Conservation (phyloP, 1,140 invertebrate species). For the Adelges cooleyi region DNA sequence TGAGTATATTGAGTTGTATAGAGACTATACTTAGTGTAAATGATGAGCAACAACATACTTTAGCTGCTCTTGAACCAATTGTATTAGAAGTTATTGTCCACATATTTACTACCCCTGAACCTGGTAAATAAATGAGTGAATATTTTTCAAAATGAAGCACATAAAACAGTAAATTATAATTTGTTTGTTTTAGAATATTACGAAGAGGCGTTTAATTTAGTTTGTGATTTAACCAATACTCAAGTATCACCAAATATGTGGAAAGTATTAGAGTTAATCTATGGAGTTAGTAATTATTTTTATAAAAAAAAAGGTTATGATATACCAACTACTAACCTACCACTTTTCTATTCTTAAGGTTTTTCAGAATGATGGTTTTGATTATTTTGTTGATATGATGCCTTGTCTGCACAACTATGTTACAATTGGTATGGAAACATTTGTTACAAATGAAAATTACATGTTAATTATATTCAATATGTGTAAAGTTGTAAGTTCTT, state of each 20-base stretch:
- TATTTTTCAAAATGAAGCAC: not conserved
- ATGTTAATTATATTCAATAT: slow-evolving; percentile 89
- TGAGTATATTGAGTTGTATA: slow-evolving; percentile 93
- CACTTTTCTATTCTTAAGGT: slow-evolving; percentile 43
- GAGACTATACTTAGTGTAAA: slow-evolving; percentile 89
- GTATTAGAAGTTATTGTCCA: slow-evolving; percentile 69
- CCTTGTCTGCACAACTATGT: slow-evolving; percentile 95
- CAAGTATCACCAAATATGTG: slow-evolving; percentile 88
- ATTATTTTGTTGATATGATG: slow-evolving; percentile 99
- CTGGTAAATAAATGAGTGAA: not conserved
- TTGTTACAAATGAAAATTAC: slow-evolving; percentile 80
- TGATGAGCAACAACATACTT: slow-evolving; percentile 81
- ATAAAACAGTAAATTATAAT: not conserved
- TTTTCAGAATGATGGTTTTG: slow-evolving; percentile 86
- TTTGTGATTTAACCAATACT: slow-evolving; percentile 83
- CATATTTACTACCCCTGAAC: slow-evolving; percentile 51
- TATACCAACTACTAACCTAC: too few species aligned
- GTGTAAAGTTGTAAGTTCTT: slow-evolving; percentile 64
- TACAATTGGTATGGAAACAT: slow-evolving; percentile 85
- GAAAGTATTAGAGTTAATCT: slow-evolving; percentile 84
- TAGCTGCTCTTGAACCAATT: slow-evolving; percentile 81
- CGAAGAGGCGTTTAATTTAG: slow-evolving; percentile 85
- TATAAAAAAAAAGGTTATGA: too few species aligned
- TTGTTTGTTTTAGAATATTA: slow-evolving; percentile 72
- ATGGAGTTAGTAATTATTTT: slow-evolving; percentile 48